Evolutionary conservation across 1,140 invertebrate species (phyloP), one percentile per base, ranked within the genome.

Genomic region (Trissolcus basalis): DNA sequence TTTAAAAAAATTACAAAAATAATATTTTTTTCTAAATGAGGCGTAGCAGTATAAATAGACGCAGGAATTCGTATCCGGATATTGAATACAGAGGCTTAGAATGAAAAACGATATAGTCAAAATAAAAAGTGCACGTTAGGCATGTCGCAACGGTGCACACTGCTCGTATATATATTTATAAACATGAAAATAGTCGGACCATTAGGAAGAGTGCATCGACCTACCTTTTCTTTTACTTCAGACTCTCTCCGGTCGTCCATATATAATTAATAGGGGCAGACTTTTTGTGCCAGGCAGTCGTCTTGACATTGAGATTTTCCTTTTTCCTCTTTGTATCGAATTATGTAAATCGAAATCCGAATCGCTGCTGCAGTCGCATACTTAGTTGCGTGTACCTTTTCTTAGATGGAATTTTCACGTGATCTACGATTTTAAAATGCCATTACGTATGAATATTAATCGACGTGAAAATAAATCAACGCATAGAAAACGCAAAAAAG

Each of bases 301-400:
- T 45, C 61, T 75, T 75, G 71, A 75, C 71, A 75, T 64, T 75
- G 64, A 75, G 43, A 64, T 39, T 39, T 9, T 39, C 9, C n/a
- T 39, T 75, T 68, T 67, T 36, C 58, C 50, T 61, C 61, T 63
- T 53, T 55, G 45, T 67, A 63, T 68, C 35, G 12, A 53, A 58
- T 68, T 75, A 75, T 75, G 71, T 75, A 75, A 68, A 75, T 75
- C 13, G 15, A 50, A 11, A 55, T 55, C 67, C 61, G 48, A 67
- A 61, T 63, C 36, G 36, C 36, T 60, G 70, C 70, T 60, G 70
- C 70, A 73, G 70, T 74, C 58, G 71, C 71, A 68, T 68, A 56
- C 61, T 56, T 56, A 58, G 50, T 56, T 61, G 47, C 49, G 54
- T 44, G 44, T 73, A 54, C 14, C 50, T 64, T 65, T 65, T 53